Evolutionary conservation across 2,113 vertebrate species (phyloP).

Genomic region (Etia nguti): DNA sequence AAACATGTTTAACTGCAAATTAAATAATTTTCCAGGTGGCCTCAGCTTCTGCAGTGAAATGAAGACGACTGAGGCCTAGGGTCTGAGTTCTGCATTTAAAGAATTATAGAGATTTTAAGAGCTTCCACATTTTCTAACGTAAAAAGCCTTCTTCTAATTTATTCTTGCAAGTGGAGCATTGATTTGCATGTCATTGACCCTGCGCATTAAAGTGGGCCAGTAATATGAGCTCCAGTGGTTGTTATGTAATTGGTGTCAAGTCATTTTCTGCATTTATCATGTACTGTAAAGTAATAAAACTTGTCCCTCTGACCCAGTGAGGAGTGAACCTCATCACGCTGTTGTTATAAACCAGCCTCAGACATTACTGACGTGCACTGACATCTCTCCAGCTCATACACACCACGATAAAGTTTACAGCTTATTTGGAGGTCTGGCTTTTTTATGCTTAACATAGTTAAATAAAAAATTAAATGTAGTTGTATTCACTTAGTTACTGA

Average conservation of each 20-base stretch:
- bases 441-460: neutral
- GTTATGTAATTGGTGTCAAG: neutral
- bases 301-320: neutral
- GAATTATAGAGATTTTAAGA: neutral
- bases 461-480: neutral
- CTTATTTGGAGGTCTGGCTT: neutral
- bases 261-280: neutral
- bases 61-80: neutral
- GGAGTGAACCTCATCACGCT: neutral
- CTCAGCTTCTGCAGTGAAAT: neutral
- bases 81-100: neutral
- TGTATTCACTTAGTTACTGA: neutral
- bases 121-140: neutral
- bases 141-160: neutral
- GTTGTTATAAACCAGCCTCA: neutral
- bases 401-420: neutral
- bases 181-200: neutral
- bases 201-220: neutral
- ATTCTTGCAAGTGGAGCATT: neutral
- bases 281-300: slow-evolving; percentile 1
- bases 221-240: neutral
- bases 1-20: neutral
- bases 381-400: neutral
- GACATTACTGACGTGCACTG: neutral
- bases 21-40: neutral